Conservation (phyloP, 2,113 vertebrate genomes). For the Empidonax traillii region DNA sequence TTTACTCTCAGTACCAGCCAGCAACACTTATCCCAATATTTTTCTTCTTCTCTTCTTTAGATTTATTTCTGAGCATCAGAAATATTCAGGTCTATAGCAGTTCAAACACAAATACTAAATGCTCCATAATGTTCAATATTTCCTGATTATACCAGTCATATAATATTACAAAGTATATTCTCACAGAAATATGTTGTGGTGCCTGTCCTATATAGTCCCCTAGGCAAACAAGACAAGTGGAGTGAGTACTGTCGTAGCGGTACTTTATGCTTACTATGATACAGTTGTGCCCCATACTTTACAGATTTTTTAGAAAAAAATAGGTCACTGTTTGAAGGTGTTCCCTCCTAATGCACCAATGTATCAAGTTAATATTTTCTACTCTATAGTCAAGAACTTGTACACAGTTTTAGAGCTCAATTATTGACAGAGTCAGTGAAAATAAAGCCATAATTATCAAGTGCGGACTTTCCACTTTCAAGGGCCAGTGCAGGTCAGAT, state of each 20-base stretch:
- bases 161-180: background rate
- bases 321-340: background rate
- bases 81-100: background rate
- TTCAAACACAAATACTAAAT: slow-evolving; percentile 39
- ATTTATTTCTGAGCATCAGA: slow-evolving; percentile 1
- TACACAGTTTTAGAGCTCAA: background rate
- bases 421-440: background rate
- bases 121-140: background rate
- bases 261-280: background rate
- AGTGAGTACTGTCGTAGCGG: background rate
- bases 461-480: background rate
- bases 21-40: background rate
- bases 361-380: background rate
- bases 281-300: background rate
- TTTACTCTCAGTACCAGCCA: background rate
- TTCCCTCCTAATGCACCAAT: background rate
- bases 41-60: background rate
- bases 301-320: background rate
- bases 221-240: background rate
- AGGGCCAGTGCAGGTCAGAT: background rate
- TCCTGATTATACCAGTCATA: background rate
- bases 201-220: background rate
- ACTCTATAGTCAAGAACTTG: background rate
- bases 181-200: background rate
- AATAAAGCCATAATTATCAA: background rate